Evolutionary conservation across 2,113 vertebrate genomes (phyloP), one percentile per base, ranked within the genome.

Genomic region (Chaetodon trifascialis): DNA sequence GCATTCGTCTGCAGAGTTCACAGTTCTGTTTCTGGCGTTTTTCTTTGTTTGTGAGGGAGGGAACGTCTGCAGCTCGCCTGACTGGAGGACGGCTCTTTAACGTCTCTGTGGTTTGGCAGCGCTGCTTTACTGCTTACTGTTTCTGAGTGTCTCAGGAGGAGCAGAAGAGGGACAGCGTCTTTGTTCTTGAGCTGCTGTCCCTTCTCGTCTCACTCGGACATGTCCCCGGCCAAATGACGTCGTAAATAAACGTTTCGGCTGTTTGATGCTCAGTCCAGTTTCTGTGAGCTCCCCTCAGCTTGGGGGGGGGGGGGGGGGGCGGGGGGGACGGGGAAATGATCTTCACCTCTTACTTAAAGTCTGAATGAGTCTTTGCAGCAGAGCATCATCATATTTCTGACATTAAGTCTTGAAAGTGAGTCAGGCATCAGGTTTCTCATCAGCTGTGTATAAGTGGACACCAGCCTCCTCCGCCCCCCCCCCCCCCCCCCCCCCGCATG

Each of bases 61-160:
- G 38, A 15, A 34, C 15, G 56, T 58, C 25, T 80, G 14, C 72
- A 58, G 67, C 25, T 8, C 46, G 65, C 2, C 75, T 67, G 75
- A 84, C 78, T 83, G 82, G 76, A 76, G 30, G 30, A 30, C 30
- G 30, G 58, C 73, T 65, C 1, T 58, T 21, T 5, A 84, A 77
- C 68, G 58, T 66, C 21, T 40, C 36, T n/a, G 40, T 15, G 51
- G 30, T 5, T 23, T 73, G 66, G 76, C 69, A 51, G 44, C 16
- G 47, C 30, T 40, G 49, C 38, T 58, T 66, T 9, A 4, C 68
- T 76, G n/a, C n/a, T n/a, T n/a, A n/a, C 25, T 75, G 52, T 71
- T 81, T n/a, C 55, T 55, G 70, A 62, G 36, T 2, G 6, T 47
- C 25, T 17, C 44, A 30, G 10, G 64, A 34, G 76, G 11, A 30